A percentile compares a stretch with the other conserved stretches of the same genome.
These are phyloP conservation scores for Dolomedes plantarius DNA, from an alignment of 2,888 invertebrate species.

Conservation along the genomic window DNA sequence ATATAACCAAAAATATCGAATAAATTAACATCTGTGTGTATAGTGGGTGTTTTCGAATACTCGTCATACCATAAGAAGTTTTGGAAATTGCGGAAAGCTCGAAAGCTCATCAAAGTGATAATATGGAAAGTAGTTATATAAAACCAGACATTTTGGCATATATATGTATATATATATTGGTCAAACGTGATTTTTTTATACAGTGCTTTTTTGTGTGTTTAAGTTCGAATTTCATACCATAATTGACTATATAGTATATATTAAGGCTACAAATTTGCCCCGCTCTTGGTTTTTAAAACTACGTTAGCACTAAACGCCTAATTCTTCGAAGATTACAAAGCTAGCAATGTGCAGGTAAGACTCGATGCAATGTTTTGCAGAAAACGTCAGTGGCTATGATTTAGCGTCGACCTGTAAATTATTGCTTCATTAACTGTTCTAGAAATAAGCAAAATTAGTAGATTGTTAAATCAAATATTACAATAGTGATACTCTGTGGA, in stretches of 20 bases:
- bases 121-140: not conserved
- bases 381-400: not conserved
- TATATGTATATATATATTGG: not conserved
- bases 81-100: not conserved
- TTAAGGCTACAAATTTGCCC: conserved; percentile 4
- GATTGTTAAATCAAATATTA: too few species aligned
- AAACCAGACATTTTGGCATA: not conserved
- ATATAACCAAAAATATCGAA: conserved; percentile 5
- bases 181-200: not conserved
- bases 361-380: not conserved
- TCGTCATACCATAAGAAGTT: not conserved
- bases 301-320: not conserved
- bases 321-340: not conserved
- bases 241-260: not conserved
- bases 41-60: not conserved
- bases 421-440: too few species aligned
- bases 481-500: too few species aligned
- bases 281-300: not conserved
- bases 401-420: not conserved
- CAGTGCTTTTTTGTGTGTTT: conserved; percentile 10
- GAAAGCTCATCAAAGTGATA: conserved; percentile 12
- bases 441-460: too few species aligned
- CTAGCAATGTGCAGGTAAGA: not conserved
- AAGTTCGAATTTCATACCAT: conserved; percentile 3
- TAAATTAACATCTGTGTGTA: conserved; percentile 9